Evolutionary conservation across 2,888 invertebrate genomes (phyloP).

Genomic region (Parascotia fuliginaria): DNA sequence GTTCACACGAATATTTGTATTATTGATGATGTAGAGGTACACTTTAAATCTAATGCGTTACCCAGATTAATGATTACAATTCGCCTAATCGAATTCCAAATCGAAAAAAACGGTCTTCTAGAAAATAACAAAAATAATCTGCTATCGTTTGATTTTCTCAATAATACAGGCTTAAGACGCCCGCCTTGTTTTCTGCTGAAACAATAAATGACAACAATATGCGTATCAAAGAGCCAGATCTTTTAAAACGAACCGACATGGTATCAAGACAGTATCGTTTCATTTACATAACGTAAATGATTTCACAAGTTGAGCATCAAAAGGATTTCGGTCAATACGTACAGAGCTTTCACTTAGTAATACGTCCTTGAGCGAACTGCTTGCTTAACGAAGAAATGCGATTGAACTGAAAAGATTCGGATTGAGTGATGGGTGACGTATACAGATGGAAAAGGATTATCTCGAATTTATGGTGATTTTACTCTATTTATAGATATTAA

Average conservation of each 20-base stretch:
- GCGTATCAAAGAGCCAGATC: slow-evolving; percentile 42
- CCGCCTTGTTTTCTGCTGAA: slow-evolving; percentile 23
- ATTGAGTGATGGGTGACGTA: neutral
- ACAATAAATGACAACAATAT: slow-evolving; percentile 48
- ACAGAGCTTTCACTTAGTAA: neutral
- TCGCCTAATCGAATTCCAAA: slow-evolving; percentile 18
- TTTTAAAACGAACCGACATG: slow-evolving; percentile 52
- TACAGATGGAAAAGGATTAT: neutral
- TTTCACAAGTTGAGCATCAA: slow-evolving; percentile 44
- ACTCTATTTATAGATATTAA: too few relatives aligned
- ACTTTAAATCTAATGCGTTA: too few relatives aligned
- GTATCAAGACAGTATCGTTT: slow-evolving; percentile 54
- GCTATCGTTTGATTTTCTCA: slow-evolving; percentile 16
- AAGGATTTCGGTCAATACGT: neutral
- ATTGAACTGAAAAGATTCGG: neutral
- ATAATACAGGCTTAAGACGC: slow-evolving; percentile 30
- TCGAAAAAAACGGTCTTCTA: slow-evolving; percentile 18
- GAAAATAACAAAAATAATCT: slow-evolving; percentile 20
- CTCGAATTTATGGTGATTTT: neutral
- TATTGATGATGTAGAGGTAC: too few relatives aligned
- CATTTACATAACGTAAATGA: slow-evolving; percentile 71
- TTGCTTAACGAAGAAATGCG: neutral
- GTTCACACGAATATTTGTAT: too few relatives aligned
- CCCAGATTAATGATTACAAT: slow-evolving; percentile 11
- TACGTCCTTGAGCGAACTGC: neutral